Evolutionary conservation across 2,113 vertebrate species (phyloP), one percentile per base, ranked within the genome.

Genomic region (Petaurus breviceps): DNA sequence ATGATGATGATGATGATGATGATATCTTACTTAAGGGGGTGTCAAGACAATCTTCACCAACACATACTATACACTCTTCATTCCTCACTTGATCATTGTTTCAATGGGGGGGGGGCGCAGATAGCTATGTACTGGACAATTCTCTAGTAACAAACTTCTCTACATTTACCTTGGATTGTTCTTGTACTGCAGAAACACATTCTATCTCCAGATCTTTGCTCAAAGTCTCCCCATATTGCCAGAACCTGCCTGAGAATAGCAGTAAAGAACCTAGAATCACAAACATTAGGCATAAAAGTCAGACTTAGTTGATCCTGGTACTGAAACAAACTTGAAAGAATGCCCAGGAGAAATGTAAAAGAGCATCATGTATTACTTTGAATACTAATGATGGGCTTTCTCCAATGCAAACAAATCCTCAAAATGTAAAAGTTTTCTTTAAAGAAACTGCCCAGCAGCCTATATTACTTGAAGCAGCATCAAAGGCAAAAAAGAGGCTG

Each of bases 401-500:
- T 93, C 16, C 57, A 1, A 26, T 0, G 26, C 49, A 93, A 93
- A 94, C 1, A 92, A 90, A 91, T 61, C 22, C 25, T 16, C 12
- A 37, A 2, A n/a, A 11, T 26, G 8, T 51, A 53, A 50, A 37
- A 47, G 12, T 92, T 54, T 37, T 22, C n/a, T 43, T 0, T 93
- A 43, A 24, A 22, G 23, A 53, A 53, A 51, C 28, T 0, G 52
- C 9, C 93, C 57, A 91, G 28, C 2, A 28, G 12, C 7, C 50
- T 50, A n/a, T 52, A 91, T 43, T 91, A 68, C 1, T 47, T 6
- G 31, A 51, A 14, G 19, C 47, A 28, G 5, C 91, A n/a, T 93
- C 97, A 98, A 68, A 96, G 94, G 46, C 93, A 46, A 96, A 96
- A 90, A 11, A 1, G 16, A 84, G 0, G 16, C 7, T 96, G 53